Evolutionary conservation across 2,113 vertebrate genomes (phyloP), one percentile per base, ranked within the genome.

Genomic region (Myocastor coypus): DNA sequence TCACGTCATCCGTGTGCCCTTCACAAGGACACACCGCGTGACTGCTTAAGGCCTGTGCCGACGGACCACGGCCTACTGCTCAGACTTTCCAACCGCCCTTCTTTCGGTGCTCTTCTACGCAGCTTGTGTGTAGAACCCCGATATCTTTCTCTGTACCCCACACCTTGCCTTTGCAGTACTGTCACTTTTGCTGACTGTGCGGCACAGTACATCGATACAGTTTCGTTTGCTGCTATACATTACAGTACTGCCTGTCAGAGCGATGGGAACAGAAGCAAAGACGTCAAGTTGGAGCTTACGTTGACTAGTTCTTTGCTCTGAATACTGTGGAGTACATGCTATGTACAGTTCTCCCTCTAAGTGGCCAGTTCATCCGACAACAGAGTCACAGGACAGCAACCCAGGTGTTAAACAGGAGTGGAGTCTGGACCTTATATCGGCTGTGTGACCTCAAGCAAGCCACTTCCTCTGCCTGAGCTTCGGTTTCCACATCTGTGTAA

Each of bases 351-450:
- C 28, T 16, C 14, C 14, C 42, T 32, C 28, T 17, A 0, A 78
- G 12, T 14, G 42, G 50, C 75, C 42, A 32, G 17, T 30, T 50
- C 42, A 17, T 10, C 10, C 40, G 24, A 73, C n/a, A 37, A 73
- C n/a, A 1, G 8, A 37, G 1, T 40, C 20, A 0, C 8, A 40
- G 20, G 37, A 73, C 8, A 4, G 4, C 20, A 11, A 22, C 69
- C 24, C 3, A 10, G 20, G 22, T 40, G 19, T 24, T 17, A 30
- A 42, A 26, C 8, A 13, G 26, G 42, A 4, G 4, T 52, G 2
- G 26, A 46, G 26, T 78, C 34, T 80, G 6, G 46, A 83, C 24
- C 17, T 55, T 20, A 80, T 52, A 59, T 6, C 89, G 66, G n/a
- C 55, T 57, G 8, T 64, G 2, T 30, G n/a, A 28, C 1, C 28